These are phyloP conservation scores for Chloebia gouldiae DNA, from an alignment of 2,113 vertebrate species.

Conservation along the genomic window DNA sequence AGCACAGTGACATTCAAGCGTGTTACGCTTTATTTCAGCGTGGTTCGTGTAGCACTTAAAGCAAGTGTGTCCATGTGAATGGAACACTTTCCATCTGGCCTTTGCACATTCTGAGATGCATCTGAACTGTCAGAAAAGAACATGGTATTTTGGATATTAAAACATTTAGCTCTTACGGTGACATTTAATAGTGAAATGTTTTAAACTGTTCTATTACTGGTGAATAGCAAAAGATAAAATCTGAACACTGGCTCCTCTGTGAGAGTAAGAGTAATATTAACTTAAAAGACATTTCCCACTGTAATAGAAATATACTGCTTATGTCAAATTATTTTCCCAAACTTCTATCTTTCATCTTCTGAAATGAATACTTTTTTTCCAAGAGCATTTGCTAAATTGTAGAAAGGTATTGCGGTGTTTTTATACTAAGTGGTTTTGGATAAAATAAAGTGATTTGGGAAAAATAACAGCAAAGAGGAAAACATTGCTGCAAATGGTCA, in stretches of 20 bases:
- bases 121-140: constrained; percentile 34
- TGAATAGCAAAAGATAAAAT: constrained; percentile 24
- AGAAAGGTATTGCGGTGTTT: not conserved
- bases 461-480: constrained; percentile 19
- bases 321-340: constrained; percentile 1
- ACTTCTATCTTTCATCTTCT: constrained; percentile 6
- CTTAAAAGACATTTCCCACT: not conserved
- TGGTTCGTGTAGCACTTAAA: not conserved
- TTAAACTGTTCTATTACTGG: not conserved
- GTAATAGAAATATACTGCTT: not conserved
- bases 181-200: constrained; percentile 39
- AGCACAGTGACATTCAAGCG: not conserved
- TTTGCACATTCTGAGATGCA: not conserved
- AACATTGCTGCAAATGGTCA: constrained; percentile 31
- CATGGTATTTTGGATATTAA: constrained; percentile 33
- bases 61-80: not conserved
- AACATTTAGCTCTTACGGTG: constrained; percentile 4
- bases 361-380: not conserved
- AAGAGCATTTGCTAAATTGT: constrained; percentile 9
- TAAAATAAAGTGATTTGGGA: not conserved
- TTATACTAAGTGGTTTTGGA: not conserved
- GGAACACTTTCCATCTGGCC: constrained; percentile 6
- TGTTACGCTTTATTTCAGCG: not conserved
- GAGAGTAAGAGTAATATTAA: not conserved
- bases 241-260: not conserved